Conservation (phyloP, 2,113 vertebrate genomes). For the Aptenodytes patagonicus region DNA sequence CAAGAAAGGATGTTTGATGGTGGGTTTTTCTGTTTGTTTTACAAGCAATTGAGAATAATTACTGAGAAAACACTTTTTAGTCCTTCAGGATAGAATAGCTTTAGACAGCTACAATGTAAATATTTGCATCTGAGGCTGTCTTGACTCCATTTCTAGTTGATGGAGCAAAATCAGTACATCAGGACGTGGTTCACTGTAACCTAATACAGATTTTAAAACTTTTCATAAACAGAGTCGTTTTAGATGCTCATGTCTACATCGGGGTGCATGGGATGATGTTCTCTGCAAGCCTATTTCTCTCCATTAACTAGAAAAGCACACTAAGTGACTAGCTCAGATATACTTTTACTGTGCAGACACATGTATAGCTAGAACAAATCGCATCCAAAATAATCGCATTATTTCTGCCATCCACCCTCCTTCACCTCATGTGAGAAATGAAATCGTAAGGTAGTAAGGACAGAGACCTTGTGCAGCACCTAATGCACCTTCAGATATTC, state of each 20-base stretch:
- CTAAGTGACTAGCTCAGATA: neutral
- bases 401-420: neutral
- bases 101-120: neutral
- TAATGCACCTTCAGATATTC: neutral
- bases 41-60: neutral
- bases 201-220: neutral
- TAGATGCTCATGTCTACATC: neutral
- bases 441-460: neutral
- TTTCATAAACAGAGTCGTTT: neutral
- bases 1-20: neutral
- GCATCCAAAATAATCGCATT: neutral
- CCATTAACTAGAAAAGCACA: neutral
- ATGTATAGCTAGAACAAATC: neutral
- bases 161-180: neutral
- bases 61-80: neutral
- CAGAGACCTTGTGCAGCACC: neutral
- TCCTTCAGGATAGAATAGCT: neutral
- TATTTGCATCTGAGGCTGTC: neutral
- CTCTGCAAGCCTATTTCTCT: neutral
- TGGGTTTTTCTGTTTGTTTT: neutral
- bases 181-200: neutral
- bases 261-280: neutral
- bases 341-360: neutral
- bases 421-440: neutral
- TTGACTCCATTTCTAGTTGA: neutral